Conservation (phyloP, 2,113 vertebrate species). For the Fregata magnificens region DNA sequence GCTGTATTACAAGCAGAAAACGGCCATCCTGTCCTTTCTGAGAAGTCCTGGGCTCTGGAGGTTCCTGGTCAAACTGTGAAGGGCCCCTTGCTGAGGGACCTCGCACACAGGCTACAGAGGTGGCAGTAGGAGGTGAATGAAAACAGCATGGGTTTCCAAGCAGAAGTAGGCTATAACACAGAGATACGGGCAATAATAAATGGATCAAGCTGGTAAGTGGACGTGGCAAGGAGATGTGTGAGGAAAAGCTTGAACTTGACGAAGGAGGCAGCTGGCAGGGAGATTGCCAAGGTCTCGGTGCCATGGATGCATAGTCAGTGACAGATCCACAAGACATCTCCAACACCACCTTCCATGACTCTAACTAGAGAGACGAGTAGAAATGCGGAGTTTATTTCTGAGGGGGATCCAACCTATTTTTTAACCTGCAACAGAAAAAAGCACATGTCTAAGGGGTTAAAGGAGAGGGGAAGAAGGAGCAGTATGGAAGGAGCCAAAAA, state of each 20-base stretch:
- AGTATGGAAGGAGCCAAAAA: not conserved
- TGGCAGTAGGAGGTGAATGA: fast-evolving
- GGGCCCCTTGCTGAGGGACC: not conserved
- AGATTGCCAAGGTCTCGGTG: not conserved
- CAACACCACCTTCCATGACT: not conserved
- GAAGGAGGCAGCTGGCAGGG: not conserved
- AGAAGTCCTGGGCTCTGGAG: not conserved
- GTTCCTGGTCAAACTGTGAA: not conserved
- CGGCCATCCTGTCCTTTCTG: not conserved
- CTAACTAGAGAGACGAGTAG: not conserved
- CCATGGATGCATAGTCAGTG: not conserved
- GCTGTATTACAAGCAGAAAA: not conserved
- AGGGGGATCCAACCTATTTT: not conserved
- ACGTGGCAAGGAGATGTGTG: not conserved
- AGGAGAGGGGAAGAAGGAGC: not conserved
- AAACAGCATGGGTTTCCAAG: not conserved
- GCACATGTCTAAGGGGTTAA: not conserved
- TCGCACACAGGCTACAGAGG: not conserved
- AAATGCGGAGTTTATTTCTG: not conserved
- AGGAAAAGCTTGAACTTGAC: not conserved
- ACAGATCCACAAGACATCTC: not conserved
- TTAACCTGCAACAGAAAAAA: not conserved
- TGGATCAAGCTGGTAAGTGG: not conserved
- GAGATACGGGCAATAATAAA: not conserved
- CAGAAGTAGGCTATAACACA: not conserved